Evolutionary conservation across 2,888 invertebrate species (phyloP).

Genomic region (Mellilla xanthometata): DNA sequence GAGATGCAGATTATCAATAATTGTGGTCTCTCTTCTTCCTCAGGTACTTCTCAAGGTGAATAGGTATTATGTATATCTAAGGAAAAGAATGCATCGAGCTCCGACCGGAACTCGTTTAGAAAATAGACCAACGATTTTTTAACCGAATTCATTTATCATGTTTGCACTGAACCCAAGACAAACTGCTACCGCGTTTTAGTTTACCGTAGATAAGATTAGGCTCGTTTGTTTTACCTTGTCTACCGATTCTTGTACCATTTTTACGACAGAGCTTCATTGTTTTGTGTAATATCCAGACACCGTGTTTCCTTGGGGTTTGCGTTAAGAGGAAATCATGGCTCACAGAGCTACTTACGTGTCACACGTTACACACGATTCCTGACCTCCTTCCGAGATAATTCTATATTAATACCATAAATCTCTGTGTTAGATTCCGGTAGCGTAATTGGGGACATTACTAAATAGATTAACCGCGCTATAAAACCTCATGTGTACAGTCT

Average conservation of each 20-base stretch:
- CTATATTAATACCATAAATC: constrained; percentile 2
- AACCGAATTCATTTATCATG: constrained; percentile 80
- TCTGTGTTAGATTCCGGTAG: constrained; percentile 10
- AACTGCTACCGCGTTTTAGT: constrained; percentile 81
- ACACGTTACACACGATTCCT: constrained; percentile 14
- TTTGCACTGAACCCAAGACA: constrained; percentile 78
- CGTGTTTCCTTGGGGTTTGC: constrained; percentile 51
- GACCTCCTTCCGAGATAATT: constrained; percentile 6
- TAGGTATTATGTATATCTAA: constrained; percentile 78
- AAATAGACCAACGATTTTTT: constrained; percentile 75
- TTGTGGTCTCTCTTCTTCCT: constrained; percentile 75
- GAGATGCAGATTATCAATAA: constrained; percentile 50
- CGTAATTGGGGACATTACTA: constrained; percentile 12
- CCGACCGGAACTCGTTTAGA: constrained; percentile 76
- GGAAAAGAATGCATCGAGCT: constrained; percentile 68
- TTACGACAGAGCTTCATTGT: constrained; percentile 76
- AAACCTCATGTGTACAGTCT: constrained; percentile 10
- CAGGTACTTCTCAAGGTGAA: constrained; percentile 83
- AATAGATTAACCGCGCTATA: constrained; percentile 8
- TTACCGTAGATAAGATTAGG: constrained; percentile 78
- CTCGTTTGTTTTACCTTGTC: constrained; percentile 76
- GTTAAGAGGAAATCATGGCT: constrained; percentile 53
- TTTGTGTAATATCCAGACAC: constrained; percentile 56
- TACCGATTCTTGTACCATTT: constrained; percentile 73
- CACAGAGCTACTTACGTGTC: constrained; percentile 24